Conservation (phyloP, 2,797 vertebrate species). For the Clarias pachynema region DNA sequence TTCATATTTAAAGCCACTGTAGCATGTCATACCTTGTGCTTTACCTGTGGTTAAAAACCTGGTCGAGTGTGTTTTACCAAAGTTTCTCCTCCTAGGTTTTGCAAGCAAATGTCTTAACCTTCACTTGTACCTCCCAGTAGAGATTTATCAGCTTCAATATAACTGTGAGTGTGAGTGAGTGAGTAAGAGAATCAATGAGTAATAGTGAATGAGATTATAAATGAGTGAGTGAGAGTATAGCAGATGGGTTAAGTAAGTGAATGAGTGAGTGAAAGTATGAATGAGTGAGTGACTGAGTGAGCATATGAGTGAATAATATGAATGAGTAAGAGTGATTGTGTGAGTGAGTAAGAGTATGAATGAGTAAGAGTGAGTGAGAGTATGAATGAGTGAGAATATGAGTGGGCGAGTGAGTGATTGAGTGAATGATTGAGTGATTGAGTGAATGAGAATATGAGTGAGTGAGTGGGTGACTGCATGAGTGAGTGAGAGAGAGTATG, state of each 20-base stretch:
- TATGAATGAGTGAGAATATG: neutral
- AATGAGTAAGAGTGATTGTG: neutral
- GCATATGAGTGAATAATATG: neutral
- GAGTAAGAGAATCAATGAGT: neutral
- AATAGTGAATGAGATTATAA: no score
- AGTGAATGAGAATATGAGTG: neutral
- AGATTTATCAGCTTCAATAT: neutral
- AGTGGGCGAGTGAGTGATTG: neutral
- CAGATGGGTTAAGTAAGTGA: neutral
- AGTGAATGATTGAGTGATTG: neutral
- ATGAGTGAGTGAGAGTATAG: neutral
- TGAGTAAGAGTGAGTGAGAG: neutral
- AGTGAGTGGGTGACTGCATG: neutral
- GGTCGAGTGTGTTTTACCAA: neutral
- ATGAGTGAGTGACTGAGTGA: neutral
- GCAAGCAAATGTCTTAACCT: neutral
- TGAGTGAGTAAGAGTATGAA: neutral
- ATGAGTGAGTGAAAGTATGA: neutral
- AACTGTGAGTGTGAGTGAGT: neutral
- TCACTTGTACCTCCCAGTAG: neutral
- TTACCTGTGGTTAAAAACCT: neutral
- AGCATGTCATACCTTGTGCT: neutral
- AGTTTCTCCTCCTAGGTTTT: neutral
- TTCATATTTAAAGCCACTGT: no score
- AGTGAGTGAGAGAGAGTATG: neutral